Base-by-base conservation (phyloP, 1,140 invertebrate species). In the Papilio polyxenes region DNA sequence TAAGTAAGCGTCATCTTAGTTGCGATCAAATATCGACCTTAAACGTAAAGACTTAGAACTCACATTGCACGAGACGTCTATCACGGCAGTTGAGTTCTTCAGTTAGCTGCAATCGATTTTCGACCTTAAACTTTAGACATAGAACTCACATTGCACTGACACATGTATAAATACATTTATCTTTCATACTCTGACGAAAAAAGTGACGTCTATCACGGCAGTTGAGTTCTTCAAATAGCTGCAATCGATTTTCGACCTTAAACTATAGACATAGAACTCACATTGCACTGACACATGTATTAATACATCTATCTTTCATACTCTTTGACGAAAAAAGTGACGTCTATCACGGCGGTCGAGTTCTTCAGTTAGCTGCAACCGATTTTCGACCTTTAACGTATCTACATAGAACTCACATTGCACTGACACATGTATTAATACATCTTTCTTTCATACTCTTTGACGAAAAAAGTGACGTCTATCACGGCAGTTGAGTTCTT, bases 11-110 rank as follows among this genome's bases (percentile, higher is more conserved):
- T 75, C 62, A 75, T 59, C 37, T 44, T 56, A 56, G 51, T 53
- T 78, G 56, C 76, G 15, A 78, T 62, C 15, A n/a, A 78, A 37
- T 37, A 37, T 62, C 76, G 76, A 78, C 53, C 15, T 62, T 78
- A 78, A 44, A 0, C 44, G 17, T 59, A 8, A 0, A 59, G 40
- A n/a, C 4, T 9, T 11, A 11, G 13, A 59, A 59, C 56, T n/a
- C 17, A 31, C 2, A 31, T 31, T 31, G 23, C 23, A 31, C 23
- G 23, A 31, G 23, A 31, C 23, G 23, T 31, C 23, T 31, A n/a
- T 31, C 23, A 31, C 23, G 23, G 23, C 23, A 31, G 23, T 31
- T 31, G 23, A 31, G 23, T 31, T 31, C 23, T 31, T 31, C 23
- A 1, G 23, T 31, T 31, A 31, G 23, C 23, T 31, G 23, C 23